A percentile compares a stretch with the other conserved stretches of the same genome.
Evolutionary conservation across 1,140 invertebrate genomes (phyloP).

Genomic region (Temnothorax curvispinosus): DNA sequence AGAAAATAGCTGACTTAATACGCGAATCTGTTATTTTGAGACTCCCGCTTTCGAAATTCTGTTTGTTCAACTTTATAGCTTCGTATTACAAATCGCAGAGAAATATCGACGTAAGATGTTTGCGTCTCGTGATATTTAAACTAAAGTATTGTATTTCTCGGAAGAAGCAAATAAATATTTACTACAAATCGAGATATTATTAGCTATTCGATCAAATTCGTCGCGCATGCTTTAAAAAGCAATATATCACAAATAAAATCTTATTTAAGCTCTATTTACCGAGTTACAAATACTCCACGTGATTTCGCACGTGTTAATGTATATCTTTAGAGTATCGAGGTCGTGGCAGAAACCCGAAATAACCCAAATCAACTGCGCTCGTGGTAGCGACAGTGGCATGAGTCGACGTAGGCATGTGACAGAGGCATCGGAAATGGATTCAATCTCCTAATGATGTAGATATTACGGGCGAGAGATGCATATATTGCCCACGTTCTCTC

Average conservation of each 20-base stretch:
- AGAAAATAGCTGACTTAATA: not conserved
- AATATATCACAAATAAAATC: not conserved
- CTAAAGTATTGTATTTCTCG: not conserved
- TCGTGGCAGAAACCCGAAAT: constrained; percentile 28
- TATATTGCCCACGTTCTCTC: not conserved
- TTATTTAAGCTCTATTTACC: not conserved
- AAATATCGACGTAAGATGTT: not conserved
- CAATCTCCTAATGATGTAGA: constrained; percentile 50
- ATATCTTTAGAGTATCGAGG: constrained; percentile 5
- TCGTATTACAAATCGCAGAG: not conserved
- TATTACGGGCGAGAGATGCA: constrained; percentile 33
- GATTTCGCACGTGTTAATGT: constrained; percentile 32
- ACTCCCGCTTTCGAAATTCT: not conserved
- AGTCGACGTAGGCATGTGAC: constrained; percentile 15
- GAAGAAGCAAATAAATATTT: not conserved
- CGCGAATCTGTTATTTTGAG: not conserved
- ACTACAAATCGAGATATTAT: not conserved
- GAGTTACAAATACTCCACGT: not conserved
- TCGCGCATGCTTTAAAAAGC: not conserved
- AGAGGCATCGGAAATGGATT: constrained; percentile 52
- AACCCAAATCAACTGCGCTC: not conserved
- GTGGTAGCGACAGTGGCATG: not conserved
- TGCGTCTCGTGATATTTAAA: not conserved
- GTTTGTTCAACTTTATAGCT: not conserved
- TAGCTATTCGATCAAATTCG: not conserved